phyloP scores from a whole-genome alignment of 2,113 vertebrate genomes.

The Polyodon spathula region DNA sequence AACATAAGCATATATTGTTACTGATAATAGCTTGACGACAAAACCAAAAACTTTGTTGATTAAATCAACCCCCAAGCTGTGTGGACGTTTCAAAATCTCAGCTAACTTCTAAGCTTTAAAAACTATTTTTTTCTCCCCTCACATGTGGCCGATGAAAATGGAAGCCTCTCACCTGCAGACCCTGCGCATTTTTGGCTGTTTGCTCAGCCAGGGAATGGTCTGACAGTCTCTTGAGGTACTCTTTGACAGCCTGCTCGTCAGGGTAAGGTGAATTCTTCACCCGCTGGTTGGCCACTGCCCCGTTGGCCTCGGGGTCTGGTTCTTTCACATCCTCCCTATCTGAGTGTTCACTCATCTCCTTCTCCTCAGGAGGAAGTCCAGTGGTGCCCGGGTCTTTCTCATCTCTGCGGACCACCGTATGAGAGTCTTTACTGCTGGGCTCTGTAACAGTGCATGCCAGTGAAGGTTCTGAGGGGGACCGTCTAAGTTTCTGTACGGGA shows the following conservation, averaged over 20 bases:
- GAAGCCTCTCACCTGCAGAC: constrained; percentile 48
- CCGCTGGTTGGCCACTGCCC: too few relatives aligned
- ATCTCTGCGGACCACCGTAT: background rate
- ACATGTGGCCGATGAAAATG: too few relatives aligned
- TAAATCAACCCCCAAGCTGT: too few relatives aligned
- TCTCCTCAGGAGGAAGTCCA: constrained; percentile 12
- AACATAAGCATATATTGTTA: too few relatives aligned
- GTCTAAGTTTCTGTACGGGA: constrained; percentile 17
- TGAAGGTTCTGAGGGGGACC: constrained; percentile 42
- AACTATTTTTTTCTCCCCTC: too few relatives aligned
- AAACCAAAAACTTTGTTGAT: too few relatives aligned
- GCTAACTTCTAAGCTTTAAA: too few relatives aligned
- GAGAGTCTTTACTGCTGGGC: background rate
- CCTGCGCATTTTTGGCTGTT: constrained; percentile 31
- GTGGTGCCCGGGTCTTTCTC: background rate
- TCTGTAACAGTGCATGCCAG: constrained; percentile 26
- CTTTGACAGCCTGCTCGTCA: constrained; percentile 64
- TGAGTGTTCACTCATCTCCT: too few relatives aligned
- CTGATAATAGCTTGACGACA: too few relatives aligned
- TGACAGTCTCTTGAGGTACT: constrained; percentile 58
- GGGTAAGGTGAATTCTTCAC: constrained; percentile 46
- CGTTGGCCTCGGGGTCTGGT: constrained; percentile 5
- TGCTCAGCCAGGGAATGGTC: constrained; percentile 50
- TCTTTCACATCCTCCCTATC: constrained; percentile 18
- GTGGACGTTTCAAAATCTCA: too few relatives aligned